phyloP scores from a whole-genome alignment of 1,140 invertebrate species.

The Cylas formicarius region DNA sequence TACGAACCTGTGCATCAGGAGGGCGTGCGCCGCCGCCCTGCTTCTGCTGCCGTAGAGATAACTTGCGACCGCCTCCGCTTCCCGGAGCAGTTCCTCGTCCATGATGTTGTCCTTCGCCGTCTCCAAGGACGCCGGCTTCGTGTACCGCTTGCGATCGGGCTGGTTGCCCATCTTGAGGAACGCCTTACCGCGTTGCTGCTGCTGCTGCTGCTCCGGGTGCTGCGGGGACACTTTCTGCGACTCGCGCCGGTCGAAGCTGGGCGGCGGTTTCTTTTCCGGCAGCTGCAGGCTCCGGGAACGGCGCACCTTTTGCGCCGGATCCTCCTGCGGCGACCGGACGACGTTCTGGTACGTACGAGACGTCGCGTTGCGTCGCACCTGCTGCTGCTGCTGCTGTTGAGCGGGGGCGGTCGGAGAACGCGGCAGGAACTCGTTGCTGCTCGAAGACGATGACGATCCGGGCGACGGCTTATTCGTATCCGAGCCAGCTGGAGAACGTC shows the following conservation, averaged over 20 bases:
- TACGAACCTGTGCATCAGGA: conserved; percentile 41
- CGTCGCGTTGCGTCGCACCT: conserved; percentile 29
- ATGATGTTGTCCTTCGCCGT: conserved; percentile 41
- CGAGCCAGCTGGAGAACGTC: conserved; percentile 45
- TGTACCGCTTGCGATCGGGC: conserved; percentile 10
- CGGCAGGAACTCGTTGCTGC: conserved; percentile 40
- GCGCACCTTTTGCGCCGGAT: conserved; percentile 45
- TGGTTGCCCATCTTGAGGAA: not conserved
- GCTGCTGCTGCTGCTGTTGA: conserved; percentile 31
- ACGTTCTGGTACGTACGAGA: conserved; percentile 33
- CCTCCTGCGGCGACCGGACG: conserved; percentile 31
- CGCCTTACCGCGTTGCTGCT: conserved; percentile 34
- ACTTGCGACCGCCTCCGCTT: conserved; percentile 50
- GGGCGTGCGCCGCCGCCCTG: conserved; percentile 44
- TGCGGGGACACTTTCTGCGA: conserved; percentile 32
- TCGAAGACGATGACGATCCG: conserved; percentile 46
- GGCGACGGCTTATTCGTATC: conserved; percentile 43
- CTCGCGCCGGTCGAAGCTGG: conserved; percentile 31
- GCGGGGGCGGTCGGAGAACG: conserved; percentile 37
- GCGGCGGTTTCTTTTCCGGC: conserved; percentile 48
- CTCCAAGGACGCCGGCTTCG: conserved; percentile 13
- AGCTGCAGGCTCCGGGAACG: conserved; percentile 51
- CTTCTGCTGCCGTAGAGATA: conserved; percentile 51
- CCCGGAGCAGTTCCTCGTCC: conserved; percentile 46
- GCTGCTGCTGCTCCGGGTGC: conserved; percentile 39